Evolutionary conservation across 2,797 vertebrate genomes (phyloP).

Genomic region (Macroramphosus scolopax): DNA sequence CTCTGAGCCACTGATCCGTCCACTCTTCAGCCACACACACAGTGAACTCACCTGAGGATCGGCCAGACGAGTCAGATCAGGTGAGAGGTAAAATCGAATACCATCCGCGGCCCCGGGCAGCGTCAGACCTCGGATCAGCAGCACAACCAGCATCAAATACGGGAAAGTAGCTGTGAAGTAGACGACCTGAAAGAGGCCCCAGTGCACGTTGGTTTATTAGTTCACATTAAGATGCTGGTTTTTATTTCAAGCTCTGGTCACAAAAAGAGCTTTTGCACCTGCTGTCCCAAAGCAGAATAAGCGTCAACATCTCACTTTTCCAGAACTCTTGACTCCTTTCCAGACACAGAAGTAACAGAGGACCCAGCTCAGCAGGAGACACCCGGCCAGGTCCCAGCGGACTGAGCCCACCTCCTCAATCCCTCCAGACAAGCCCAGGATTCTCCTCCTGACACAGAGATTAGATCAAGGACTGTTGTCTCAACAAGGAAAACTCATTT

Average conservation of each 20-base stretch:
- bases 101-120: constrained; percentile 85
- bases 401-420: constrained; percentile 85
- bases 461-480: background rate
- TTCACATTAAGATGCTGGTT: too few relatives aligned
- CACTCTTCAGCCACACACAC: too few relatives aligned
- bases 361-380: constrained; percentile 85
- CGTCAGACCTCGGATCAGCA: constrained; percentile 86
- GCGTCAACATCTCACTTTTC: constrained; percentile 82
- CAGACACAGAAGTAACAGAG: constrained; percentile 91
- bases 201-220: too few relatives aligned
- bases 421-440: constrained; percentile 84
- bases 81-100: constrained; percentile 88
- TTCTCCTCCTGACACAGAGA: constrained; percentile 75
- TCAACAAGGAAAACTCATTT: too few relatives aligned
- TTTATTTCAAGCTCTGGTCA: too few relatives aligned
- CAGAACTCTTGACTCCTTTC: constrained; percentile 89
- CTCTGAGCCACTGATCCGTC: too few relatives aligned
- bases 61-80: constrained; percentile 82
- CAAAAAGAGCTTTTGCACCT: too few relatives aligned
- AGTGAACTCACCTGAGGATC: constrained; percentile 70
- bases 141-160: constrained; percentile 85
- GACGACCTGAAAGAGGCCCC: constrained; percentile 74
- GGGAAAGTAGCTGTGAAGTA: constrained; percentile 93
- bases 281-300: too few relatives aligned
- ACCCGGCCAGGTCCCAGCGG: constrained; percentile 87